Percentiles rank a stretch among this genome's conserved stretches.
phyloP scores from a whole-genome alignment of 2,797 vertebrate species.

The Pampus argenteus region DNA sequence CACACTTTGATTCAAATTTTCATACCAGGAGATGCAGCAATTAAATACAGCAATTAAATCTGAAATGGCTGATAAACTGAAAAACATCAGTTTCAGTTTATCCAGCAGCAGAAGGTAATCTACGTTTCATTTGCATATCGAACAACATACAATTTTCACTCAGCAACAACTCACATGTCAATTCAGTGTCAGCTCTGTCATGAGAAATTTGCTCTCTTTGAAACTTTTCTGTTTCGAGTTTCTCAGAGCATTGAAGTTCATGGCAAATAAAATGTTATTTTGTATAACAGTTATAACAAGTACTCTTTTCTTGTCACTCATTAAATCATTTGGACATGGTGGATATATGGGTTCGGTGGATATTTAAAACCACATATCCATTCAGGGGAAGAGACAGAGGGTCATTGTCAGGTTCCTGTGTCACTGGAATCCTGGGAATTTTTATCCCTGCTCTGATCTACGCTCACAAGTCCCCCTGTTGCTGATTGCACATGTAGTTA shows the following conservation, averaged over 20 bases:
- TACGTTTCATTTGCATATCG: not conserved
- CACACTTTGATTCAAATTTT: not conserved
- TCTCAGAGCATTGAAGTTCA: not conserved
- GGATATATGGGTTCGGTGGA: constrained; percentile 13
- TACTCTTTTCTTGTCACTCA: not conserved
- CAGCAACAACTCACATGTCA: not conserved
- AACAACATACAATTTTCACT: not conserved
- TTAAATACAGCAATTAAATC: not conserved
- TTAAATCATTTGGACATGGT: constrained; percentile 2
- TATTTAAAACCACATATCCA: constrained; percentile 25
- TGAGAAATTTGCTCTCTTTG: not conserved
- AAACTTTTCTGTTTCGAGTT: not conserved
- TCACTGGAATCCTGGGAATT: constrained; percentile 65
- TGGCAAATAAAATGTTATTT: not conserved
- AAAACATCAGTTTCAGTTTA: not conserved
- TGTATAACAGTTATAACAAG: not conserved
- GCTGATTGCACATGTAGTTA: constrained; percentile 40
- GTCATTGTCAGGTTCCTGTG: constrained; percentile 50
- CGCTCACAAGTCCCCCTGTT: constrained; percentile 28
- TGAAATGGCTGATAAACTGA: not conserved
- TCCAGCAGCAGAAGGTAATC: not conserved
- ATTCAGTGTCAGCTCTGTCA: not conserved
- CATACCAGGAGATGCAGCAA: not conserved
- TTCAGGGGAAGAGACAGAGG: constrained; percentile 44
- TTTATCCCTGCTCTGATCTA: constrained; percentile 57